Base-by-base conservation (phyloP, 2,888 invertebrate species). In the Tridacna crocea region DNA sequence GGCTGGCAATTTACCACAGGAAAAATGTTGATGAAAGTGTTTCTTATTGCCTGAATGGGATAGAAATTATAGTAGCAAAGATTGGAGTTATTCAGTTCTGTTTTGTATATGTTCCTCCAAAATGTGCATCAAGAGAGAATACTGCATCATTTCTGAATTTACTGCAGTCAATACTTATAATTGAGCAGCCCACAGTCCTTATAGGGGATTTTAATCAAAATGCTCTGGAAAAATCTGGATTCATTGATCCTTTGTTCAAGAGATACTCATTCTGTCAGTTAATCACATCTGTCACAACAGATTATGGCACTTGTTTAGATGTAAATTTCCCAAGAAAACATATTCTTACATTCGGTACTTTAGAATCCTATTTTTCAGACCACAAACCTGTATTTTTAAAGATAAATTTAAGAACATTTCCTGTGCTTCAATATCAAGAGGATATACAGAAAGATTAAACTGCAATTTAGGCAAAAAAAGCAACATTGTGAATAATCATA, bases 341-440 rank as follows among this genome's bases (percentile, higher is more conserved):
- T 47, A 22, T 79, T 10, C 13, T 24, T n/a, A n/a, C 22, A 17
- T 76, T 27, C 61, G 85, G 85, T 26, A 79, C 79, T 22, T 68
- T 85, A 22, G 85, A 85, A 68, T 82, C 82, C 6, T 80, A 80
- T 47, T 85, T 77, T 48, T 85, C 85, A 74, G 82, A 82, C 65
- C 85, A 85, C 60, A 82, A 85, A 76, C 78, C 82, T 58, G 36
- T 36, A 36, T 36, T 36, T 36, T 36, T 36, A 36, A 36, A 36
- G 36, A 36, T 36, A 36, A 36, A 36, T 8, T 36, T 36, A 36
- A 2, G 36, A 36, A 36, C 36, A 36, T 36, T 36, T 36, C 36
- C 36, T 36, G 36, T 36, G 36, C 36, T 4, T 36, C 8, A 36
- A 36, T 36, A 36, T 36, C 36, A 36, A 36, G 36, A 36, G 36